These are phyloP conservation scores for Etheostoma perlongum DNA, from an alignment of 2,797 vertebrate genomes.

Conservation along the genomic window DNA sequence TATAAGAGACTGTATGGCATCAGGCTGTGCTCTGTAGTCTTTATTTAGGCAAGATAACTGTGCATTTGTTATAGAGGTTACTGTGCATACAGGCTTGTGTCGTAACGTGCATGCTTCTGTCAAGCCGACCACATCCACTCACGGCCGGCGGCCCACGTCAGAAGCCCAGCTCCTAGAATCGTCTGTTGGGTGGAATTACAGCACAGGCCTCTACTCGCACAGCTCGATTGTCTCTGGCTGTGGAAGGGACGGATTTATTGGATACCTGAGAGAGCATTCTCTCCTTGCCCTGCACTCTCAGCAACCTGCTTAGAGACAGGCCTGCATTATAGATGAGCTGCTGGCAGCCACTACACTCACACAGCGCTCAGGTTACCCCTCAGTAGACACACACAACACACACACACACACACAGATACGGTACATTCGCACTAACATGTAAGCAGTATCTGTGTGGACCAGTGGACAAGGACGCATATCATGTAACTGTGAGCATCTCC, in stretches of 20 bases:
- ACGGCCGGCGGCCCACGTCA: constrained; percentile 63
- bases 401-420: constrained; percentile 26
- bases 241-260: constrained; percentile 83
- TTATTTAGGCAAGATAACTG: constrained; percentile 75
- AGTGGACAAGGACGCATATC: background rate
- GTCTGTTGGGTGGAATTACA: constrained; percentile 85
- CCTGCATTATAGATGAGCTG: constrained; percentile 87
- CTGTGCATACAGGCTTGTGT: constrained; percentile 22
- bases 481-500: constrained; percentile 1
- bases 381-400: constrained; percentile 52
- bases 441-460: constrained; percentile 18
- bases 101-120: constrained; percentile 21
- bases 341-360: constrained; percentile 79
- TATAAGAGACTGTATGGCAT: constrained; percentile 9
- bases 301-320: constrained; percentile 78
- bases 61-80: constrained; percentile 10
- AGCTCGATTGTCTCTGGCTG: constrained; percentile 77
- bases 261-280: constrained; percentile 85
- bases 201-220: constrained; percentile 56
- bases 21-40: constrained; percentile 7
- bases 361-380: constrained; percentile 82
- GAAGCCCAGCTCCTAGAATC: constrained; percentile 67
- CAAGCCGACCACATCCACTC: constrained; percentile 54
- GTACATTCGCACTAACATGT: constrained; percentile 46
- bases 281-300: constrained; percentile 88